Evolutionary conservation across 2,113 vertebrate genomes (phyloP), one percentile per base, ranked within the genome.

Genomic region (Eptesicus fuscus): DNA sequence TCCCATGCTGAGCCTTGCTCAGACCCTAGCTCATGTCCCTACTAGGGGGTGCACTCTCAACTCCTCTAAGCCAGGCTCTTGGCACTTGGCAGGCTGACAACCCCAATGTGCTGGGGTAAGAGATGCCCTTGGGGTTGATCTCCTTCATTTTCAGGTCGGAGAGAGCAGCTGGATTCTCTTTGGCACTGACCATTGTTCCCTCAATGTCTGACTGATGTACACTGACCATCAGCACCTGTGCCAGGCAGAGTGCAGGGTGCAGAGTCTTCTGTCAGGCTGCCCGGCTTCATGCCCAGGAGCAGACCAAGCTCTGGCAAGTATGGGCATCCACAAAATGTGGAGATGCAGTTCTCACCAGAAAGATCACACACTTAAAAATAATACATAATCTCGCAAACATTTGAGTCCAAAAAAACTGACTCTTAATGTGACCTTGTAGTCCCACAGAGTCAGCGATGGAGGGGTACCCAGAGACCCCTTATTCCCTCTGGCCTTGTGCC

Each of bases 21-120:
- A 76, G 1, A 37, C 42, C 79, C 47, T 0, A 40, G 73, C 59
- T 74, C 59, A 40, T 9, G 1, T 56, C 14, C 30, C 44, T 42
- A 4, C 2, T 1, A 42, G 40, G 51, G 82, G 32, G 0, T 23
- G 63, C 30, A 0, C n/a, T 73, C n/a, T 69, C 37, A 13, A 0
- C 5, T 13, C 56, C 73, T 78, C 22, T 1, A 49, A 70, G 35
- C 40, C 35, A 44, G n/a, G 51, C 28, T 53, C 59, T 16, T n/a
- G 30, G 16, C 44, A n/a, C 51, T 87, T 35, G 51, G 32, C 7
- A 5, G 5, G 25, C 51, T 61, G 79, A 42, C 51, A 65, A 14
- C 53, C 63, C 42, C 28, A 83, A 53, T 1, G 16, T 18, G 12
- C 3, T 37, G 9, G 22, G 59, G 23, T 28, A 44, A 77, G 69